Conservation (phyloP, 1,140 invertebrate genomes). For the Diabrotica undecimpunctata region DNA sequence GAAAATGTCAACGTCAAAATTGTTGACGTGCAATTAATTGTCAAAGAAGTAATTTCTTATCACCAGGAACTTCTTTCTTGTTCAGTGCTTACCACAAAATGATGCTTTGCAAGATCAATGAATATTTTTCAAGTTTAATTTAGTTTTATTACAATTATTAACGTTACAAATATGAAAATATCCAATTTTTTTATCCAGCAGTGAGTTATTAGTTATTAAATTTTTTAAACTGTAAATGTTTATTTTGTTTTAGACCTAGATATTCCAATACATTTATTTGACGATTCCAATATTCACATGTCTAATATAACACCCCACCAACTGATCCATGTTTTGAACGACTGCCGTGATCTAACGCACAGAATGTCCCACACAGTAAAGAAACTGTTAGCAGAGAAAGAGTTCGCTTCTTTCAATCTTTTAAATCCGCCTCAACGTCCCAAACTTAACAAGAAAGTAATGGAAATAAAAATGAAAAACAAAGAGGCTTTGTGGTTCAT, state of each 20-base stretch:
- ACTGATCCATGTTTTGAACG: slow-evolving; percentile 6
- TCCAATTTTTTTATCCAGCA: too few relatives aligned
- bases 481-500: slow-evolving; percentile 87
- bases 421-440: slow-evolving; percentile 17
- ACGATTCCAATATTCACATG: not conserved
- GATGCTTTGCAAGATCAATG: too few relatives aligned
- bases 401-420: not conserved
- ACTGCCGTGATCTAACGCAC: not conserved
- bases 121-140: not conserved
- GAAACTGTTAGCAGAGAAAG: not conserved
- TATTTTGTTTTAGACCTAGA: slow-evolving; percentile 6
- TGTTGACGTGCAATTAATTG: too few relatives aligned
- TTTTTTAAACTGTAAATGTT: not conserved
- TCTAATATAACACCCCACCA: slow-evolving; percentile 8
- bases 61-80: too few relatives aligned
- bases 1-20: too few relatives aligned
- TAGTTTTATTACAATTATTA: not conserved
- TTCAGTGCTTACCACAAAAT: too few relatives aligned
- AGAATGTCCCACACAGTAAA: not conserved
- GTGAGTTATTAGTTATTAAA: too few relatives aligned
- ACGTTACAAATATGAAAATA: too few relatives aligned
- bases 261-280: not conserved
- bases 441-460: slow-evolving; percentile 21
- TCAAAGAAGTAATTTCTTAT: too few relatives aligned
- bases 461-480: slow-evolving; percentile 28